phyloP scores from a whole-genome alignment of 2,113 vertebrate species.

The Thalassoma bifasciatum region DNA sequence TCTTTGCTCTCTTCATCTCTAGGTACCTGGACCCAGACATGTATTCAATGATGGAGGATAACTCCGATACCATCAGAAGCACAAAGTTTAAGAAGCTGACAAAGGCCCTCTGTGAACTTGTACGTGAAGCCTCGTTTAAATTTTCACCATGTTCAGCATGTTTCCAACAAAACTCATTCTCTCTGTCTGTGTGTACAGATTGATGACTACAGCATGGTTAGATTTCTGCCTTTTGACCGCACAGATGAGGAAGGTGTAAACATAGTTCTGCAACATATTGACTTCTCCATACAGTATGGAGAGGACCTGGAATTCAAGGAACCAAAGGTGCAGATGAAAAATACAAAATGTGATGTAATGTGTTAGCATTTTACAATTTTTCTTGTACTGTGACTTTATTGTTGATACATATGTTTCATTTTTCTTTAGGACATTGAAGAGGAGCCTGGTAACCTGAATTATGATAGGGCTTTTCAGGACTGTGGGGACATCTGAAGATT shows the following conservation, averaged over 20 bases:
- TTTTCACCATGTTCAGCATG: neutral
- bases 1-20: neutral
- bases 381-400: neutral
- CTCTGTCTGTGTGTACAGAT: conserved; percentile 81
- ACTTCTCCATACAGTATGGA: conserved; percentile 97
- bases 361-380: neutral
- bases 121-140: conserved; percentile 67
- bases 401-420: conserved; percentile 17
- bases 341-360: neutral
- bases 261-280: conserved; percentile 94
- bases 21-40: conserved; percentile 98
- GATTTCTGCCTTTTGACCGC: conserved; percentile 94
- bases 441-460: conserved; percentile 83
- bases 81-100: conserved; percentile 94
- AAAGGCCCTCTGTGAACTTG: conserved; percentile 93
- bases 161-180: fast-evolving
- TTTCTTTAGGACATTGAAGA: conserved; percentile 86
- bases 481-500: conserved; percentile 72
- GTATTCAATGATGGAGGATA: conserved; percentile 96
- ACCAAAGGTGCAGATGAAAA: conserved; percentile 86
- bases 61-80: conserved; percentile 85
- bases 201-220: conserved; percentile 98
- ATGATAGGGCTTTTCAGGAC: conserved; percentile 90
- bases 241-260: conserved; percentile 94
- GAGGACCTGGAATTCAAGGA: conserved; percentile 98